Percentiles rank a stretch among this genome's conserved stretches.
Conservation (phyloP, 1,140 invertebrate species). For the Drosophila teissieri region DNA sequence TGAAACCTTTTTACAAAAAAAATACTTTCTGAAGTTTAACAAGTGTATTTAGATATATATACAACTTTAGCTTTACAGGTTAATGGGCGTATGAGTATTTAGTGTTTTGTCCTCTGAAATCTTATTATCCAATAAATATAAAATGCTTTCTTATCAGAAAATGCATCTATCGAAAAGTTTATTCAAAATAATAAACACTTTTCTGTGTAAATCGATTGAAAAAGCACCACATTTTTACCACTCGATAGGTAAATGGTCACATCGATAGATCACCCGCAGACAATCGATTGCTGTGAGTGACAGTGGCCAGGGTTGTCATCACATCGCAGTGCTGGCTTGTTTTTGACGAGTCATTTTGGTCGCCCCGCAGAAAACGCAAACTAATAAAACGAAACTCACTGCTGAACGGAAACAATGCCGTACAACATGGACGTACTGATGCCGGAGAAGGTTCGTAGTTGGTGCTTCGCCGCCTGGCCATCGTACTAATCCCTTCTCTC, state of each 20-base stretch:
- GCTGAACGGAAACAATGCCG: slow-evolving; percentile 84
- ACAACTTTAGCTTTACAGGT: no score
- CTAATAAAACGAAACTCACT: slow-evolving; percentile 21
- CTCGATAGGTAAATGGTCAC: neutral
- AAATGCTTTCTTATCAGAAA: no score
- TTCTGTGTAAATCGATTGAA: no score
- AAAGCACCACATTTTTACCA: neutral
- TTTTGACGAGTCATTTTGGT: slow-evolving; percentile 78
- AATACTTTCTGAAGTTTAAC: no score
- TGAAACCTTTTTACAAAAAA: no score
- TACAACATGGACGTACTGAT: slow-evolving; percentile 88
- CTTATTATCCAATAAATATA: no score
- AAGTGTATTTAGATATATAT: no score
- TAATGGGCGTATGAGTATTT: no score
- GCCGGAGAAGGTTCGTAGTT: slow-evolving; percentile 88
- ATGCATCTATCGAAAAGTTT: no score
- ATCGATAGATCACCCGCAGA: neutral
- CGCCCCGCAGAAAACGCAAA: slow-evolving; percentile 40
- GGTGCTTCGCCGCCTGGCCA: neutral
- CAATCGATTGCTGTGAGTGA: slow-evolving; percentile 15
- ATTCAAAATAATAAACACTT: no score
- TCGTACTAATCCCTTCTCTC: neutral
- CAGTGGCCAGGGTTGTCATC: neutral
- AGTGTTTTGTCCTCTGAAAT: no score
- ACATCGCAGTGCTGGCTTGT: slow-evolving; percentile 43